Percentiles rank a stretch among this genome's conserved stretches.
These are phyloP conservation scores for Capreolus pygargus DNA, from an alignment of 2,113 vertebrate genomes.

Conservation along the genomic window DNA sequence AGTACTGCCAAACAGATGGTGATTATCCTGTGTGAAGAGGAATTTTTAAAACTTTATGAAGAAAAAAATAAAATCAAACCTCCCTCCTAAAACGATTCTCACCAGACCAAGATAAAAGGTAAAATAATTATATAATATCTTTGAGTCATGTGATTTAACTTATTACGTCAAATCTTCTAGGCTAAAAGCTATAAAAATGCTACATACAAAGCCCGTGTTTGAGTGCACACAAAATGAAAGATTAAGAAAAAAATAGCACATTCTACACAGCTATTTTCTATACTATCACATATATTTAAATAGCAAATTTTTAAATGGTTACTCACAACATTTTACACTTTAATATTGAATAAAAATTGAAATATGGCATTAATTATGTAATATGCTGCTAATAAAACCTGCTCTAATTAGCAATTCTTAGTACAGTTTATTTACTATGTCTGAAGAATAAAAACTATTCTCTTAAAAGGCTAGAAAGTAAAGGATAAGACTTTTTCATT, in stretches of 20 bases:
- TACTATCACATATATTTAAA: neutral
- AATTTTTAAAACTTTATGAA: conserved; percentile 6
- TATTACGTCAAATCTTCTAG: neutral
- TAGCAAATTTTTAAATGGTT: neutral
- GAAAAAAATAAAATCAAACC: conserved; percentile 17
- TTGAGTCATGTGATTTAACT: conserved; percentile 16
- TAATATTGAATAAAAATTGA: conserved; percentile 15
- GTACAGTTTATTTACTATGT: neutral
- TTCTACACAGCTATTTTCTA: neutral
- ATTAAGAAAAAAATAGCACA: neutral
- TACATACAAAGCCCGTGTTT: neutral
- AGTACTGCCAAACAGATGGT: conserved; percentile 96
- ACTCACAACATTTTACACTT: neutral
- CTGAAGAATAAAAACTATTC: neutral
- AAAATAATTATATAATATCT: neutral
- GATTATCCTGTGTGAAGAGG: conserved; percentile 88
- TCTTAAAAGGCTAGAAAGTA: neutral
- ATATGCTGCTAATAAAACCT: neutral
- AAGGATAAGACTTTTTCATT: neutral
- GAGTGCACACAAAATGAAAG: conserved; percentile 29
- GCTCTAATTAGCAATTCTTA: neutral
- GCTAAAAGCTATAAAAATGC: neutral
- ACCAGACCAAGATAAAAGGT: conserved; percentile 10
- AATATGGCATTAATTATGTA: neutral
- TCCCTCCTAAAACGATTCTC: conserved; percentile 5